These are phyloP conservation scores for Sinhomidia bicolor DNA, from an alignment of 2,888 invertebrate genomes.

Conservation along the genomic window DNA sequence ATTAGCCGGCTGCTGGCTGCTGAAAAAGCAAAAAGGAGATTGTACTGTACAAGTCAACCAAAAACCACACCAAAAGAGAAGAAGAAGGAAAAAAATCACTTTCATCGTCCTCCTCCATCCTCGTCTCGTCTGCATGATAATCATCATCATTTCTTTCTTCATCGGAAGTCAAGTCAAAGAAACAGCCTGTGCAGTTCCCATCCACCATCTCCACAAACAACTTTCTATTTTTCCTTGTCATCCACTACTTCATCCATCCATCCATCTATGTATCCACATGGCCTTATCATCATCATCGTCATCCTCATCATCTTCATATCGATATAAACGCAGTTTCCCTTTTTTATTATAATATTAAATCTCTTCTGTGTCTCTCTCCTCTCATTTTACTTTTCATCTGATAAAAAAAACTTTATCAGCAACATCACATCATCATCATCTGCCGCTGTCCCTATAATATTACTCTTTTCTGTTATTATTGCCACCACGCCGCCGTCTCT, in stretches of 20 bases:
- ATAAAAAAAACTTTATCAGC: constrained; percentile 26
- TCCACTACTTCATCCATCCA: neutral
- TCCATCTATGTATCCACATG: neutral
- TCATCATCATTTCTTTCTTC: constrained; percentile 9
- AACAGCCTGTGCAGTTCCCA: constrained; percentile 55
- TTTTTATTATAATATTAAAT: constrained; percentile 24
- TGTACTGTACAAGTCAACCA: constrained; percentile 28
- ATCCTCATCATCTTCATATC: too few species aligned
- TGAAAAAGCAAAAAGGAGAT: neutral
- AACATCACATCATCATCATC: constrained; percentile 29
- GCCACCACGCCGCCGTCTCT: neutral
- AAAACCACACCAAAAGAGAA: neutral
- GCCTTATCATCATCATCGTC: neutral
- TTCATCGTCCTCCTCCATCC: constrained; percentile 37
- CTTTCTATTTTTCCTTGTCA: constrained; percentile 22
- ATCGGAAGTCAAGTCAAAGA: constrained; percentile 49
- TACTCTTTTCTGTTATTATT: neutral
- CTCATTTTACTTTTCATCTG: constrained; percentile 24
- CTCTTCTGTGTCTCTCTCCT: too few species aligned
- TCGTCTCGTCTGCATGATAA: too few species aligned
- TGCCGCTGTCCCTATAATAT: constrained; percentile 7
- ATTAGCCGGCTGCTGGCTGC: neutral
- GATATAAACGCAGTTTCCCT: neutral
- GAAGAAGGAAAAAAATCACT: constrained; percentile 19
- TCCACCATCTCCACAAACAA: constrained; percentile 6